Conservation (phyloP, 2,888 invertebrate genomes). For the Orthosia incerta region DNA sequence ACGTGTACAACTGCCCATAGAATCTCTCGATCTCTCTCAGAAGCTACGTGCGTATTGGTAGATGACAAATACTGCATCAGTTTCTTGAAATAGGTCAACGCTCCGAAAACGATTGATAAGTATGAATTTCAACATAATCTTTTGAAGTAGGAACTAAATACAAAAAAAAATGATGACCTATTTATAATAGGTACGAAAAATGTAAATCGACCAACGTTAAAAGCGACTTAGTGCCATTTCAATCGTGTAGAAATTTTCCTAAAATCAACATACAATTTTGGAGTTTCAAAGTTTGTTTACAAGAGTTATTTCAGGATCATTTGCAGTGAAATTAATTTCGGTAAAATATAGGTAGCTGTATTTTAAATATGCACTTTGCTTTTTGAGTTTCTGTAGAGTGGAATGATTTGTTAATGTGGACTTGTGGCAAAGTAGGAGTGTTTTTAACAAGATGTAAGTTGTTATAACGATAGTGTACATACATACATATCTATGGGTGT, state of each 20-base stretch:
- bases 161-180: background rate
- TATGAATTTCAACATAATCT: too few species aligned
- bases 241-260: constrained; percentile 1
- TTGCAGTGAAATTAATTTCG: constrained; percentile 7
- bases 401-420: constrained; percentile 23
- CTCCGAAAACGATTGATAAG: too few species aligned
- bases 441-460: background rate
- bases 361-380: constrained; percentile 33
- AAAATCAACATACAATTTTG: constrained; percentile 28
- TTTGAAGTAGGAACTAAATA: background rate
- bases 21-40: too few species aligned
- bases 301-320: constrained; percentile 19
- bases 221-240: constrained; percentile 21
- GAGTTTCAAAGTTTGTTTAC: constrained; percentile 3
- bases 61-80: too few species aligned
- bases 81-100: too few species aligned
- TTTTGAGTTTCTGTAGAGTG: constrained; percentile 15
- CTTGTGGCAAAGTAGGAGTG: background rate
- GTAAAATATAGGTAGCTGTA: background rate
- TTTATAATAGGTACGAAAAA: background rate
- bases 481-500: too few species aligned
- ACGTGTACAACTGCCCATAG: too few species aligned
- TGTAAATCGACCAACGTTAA: background rate
- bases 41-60: too few species aligned
- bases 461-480: too few species aligned